A percentile compares a stretch with the other conserved stretches of the same genome.
Conservation (phyloP, 2,797 vertebrate species). For the Eleutherodactylus coqui region DNA sequence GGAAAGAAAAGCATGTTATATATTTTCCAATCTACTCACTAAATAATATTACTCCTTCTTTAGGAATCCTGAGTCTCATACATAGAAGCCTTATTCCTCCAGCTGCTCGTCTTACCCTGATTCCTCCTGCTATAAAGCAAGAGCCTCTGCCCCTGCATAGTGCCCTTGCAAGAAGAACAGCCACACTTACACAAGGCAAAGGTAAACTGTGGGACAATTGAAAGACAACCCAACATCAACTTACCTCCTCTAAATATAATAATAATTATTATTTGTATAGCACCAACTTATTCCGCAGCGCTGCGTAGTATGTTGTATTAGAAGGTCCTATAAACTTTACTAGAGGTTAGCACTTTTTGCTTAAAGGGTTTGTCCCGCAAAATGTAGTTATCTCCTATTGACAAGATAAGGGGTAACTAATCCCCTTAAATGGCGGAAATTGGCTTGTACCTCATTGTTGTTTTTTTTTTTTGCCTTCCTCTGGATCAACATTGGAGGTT, state of each 20-base stretch:
- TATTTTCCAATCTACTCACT: neutral
- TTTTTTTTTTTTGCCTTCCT: too few species aligned
- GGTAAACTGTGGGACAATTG: neutral
- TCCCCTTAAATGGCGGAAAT: too few species aligned
- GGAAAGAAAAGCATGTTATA: neutral
- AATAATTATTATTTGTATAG: too few species aligned
- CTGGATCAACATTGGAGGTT: too few species aligned
- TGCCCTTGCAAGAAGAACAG: neutral
- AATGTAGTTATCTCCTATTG: too few species aligned
- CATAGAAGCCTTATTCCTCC: conserved; percentile 72
- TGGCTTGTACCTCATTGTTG: too few species aligned
- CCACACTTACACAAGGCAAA: neutral
- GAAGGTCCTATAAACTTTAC: neutral
- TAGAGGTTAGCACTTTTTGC: too few species aligned
- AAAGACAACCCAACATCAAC: neutral
- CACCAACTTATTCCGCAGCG: too few species aligned
- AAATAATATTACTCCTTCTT: conserved; percentile 44
- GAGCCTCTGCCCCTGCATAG: conserved; percentile 70
- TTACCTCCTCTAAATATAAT: neutral
- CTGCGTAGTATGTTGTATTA: neutral
- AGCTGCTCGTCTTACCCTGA: conserved; percentile 69
- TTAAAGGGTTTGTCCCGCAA: too few species aligned
- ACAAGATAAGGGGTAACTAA: too few species aligned
- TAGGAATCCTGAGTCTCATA: conserved; percentile 71
- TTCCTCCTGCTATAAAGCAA: conserved; percentile 68